These are phyloP conservation scores for Eudasyphora cyanicolor DNA, from an alignment of 2,888 invertebrate species.

Conservation along the genomic window DNA sequence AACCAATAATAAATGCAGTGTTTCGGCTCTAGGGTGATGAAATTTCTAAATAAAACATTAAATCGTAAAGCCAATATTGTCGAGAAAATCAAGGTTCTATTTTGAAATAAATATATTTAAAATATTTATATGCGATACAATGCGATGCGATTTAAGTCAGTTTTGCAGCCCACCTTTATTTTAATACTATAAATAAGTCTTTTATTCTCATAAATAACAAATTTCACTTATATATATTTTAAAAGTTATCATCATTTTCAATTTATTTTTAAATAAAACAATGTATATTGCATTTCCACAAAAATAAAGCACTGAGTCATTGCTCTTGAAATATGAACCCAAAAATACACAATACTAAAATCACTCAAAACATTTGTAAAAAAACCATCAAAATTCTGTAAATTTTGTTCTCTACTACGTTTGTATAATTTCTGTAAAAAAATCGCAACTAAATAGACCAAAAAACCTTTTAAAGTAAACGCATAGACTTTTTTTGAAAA, in stretches of 20 bases:
- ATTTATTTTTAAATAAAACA: neutral
- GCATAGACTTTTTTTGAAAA: slow-evolving; percentile 37
- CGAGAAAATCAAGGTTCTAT: no score
- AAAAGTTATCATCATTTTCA: no score
- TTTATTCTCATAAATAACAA: neutral
- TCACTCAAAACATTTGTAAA: slow-evolving; percentile 32
- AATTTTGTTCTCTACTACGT: slow-evolving; percentile 34
- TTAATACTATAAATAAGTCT: slow-evolving; percentile 27
- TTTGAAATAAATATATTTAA: no score
- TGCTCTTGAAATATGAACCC: slow-evolving; percentile 6
- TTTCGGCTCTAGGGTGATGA: no score
- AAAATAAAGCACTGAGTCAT: neutral
- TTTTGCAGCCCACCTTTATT: slow-evolving; percentile 55
- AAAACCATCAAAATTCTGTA: slow-evolving; percentile 52
- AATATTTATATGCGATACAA: no score
- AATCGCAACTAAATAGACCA: slow-evolving; percentile 51
- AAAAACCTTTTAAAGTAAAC: slow-evolving; percentile 40
- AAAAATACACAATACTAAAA: neutral
- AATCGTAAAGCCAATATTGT: no score
- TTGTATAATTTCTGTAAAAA: slow-evolving; percentile 61
- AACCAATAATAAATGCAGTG: no score
- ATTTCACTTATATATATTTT: no score
- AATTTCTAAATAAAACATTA: no score
- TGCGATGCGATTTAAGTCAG: slow-evolving; percentile 43
- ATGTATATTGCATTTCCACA: slow-evolving; percentile 52